Conservation (phyloP, 2,113 vertebrate species). For the Candoia aspera region DNA sequence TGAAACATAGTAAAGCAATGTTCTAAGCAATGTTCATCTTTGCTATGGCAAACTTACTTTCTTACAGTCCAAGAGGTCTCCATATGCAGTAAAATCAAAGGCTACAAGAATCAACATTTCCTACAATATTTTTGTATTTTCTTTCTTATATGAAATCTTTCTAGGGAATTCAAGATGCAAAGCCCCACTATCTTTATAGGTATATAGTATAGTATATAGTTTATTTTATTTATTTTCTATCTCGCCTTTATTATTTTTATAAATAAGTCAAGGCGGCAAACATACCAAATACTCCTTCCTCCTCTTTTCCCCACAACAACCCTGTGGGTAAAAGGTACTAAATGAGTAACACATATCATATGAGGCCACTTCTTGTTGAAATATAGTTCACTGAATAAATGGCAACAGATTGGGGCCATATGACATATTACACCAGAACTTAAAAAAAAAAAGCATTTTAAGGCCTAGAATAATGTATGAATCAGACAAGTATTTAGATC, state of each 20-base stretch:
- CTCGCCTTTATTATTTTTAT: too few relatives aligned
- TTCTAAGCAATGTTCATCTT: not conserved
- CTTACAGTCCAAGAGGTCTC: slow-evolving; percentile 2
- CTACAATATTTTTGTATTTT: not conserved
- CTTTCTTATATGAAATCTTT: not conserved
- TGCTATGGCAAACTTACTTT: not conserved
- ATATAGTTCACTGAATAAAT: not conserved
- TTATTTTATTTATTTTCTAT: too few relatives aligned
- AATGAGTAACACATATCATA: not conserved
- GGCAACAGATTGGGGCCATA: not conserved
- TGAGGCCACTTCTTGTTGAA: not conserved
- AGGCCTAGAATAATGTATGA: not conserved
- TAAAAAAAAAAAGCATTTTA: not conserved
- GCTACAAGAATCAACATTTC: not conserved
- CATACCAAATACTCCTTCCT: too few relatives aligned
- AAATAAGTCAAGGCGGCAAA: too few relatives aligned
- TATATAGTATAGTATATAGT: not conserved
- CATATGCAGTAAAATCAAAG: not conserved
- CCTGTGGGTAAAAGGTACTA: not conserved
- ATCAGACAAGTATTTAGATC: not conserved
- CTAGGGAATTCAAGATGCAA: not conserved
- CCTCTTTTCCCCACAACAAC: too few relatives aligned
- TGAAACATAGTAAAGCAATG: not conserved
- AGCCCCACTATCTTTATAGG: not conserved
- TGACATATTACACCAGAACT: not conserved